Percentiles rank a stretch among this genome's conserved stretches.
These are phyloP conservation scores for Drosophila neotestacea DNA, from an alignment of 2,888 invertebrate genomes.

Conservation along the genomic window DNA sequence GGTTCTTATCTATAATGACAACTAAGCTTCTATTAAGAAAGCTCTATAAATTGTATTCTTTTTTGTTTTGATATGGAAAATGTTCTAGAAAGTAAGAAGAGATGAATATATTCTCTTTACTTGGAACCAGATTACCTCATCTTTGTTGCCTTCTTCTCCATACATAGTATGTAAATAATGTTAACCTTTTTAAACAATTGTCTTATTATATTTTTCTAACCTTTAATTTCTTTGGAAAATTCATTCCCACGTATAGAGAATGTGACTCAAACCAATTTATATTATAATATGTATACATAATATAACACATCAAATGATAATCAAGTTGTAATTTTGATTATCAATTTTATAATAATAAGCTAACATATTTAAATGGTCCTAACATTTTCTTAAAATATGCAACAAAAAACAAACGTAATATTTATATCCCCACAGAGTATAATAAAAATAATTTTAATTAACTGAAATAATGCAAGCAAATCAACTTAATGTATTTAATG, in stretches of 20 bases:
- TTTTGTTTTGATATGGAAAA: no score
- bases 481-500: background rate
- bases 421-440: no score
- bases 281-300: no score
- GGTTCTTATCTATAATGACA: background rate
- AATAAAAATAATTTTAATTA: background rate
- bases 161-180: no score
- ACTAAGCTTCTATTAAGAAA: background rate
- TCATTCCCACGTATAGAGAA: no score
- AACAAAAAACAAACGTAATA: background rate
- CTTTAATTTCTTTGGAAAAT: no score
- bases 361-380: background rate
- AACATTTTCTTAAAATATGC: background rate
- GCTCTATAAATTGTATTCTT: background rate
- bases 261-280: no score
- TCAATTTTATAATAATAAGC: background rate
- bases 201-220: no score
- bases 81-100: no score
- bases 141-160: background rate
- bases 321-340: slow-evolving; percentile 6
- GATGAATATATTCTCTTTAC: no score
- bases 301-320: background rate
- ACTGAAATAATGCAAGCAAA: background rate
- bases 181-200: no score
- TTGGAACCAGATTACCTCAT: no score